Percentiles rank a stretch among this genome's conserved stretches.
These are phyloP conservation scores for Neoniphon sammara DNA, from an alignment of 2,797 vertebrate genomes.

Conservation along the genomic window DNA sequence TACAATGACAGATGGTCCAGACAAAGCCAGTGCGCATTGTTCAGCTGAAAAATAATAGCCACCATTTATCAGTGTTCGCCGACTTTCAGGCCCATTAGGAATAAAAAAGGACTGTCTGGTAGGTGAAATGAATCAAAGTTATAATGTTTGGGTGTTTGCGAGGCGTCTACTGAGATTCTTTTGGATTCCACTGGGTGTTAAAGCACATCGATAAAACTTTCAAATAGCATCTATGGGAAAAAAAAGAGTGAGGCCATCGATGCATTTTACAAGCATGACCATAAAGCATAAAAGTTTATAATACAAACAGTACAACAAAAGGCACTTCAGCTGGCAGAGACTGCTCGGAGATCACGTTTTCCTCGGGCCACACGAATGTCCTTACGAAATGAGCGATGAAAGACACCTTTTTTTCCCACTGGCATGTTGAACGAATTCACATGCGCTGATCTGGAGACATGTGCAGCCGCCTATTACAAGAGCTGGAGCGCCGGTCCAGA, in stretches of 20 bases:
- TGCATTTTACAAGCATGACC: background rate
- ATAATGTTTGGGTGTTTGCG: slow-evolving; percentile 37
- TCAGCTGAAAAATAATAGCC: slow-evolving; percentile 76
- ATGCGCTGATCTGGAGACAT: slow-evolving; percentile 49
- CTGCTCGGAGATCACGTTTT: slow-evolving; percentile 25
- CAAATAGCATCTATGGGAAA: slow-evolving; percentile 40
- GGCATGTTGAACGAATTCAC: slow-evolving; percentile 51
- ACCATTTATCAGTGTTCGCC: slow-evolving; percentile 70
- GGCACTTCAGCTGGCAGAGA: background rate
- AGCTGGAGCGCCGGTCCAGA: slow-evolving; percentile 21
- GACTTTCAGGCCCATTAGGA: slow-evolving; percentile 39
- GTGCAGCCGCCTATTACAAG: slow-evolving; percentile 37
- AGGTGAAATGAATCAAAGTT: slow-evolving; percentile 63
- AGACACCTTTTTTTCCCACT: slow-evolving; percentile 22
- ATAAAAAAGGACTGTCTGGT: slow-evolving; percentile 43
- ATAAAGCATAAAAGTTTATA: slow-evolving; percentile 45
- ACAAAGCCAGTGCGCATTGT: slow-evolving; percentile 80
- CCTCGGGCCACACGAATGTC: slow-evolving; percentile 13
- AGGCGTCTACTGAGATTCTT: slow-evolving; percentile 31
- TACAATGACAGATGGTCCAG: slow-evolving; percentile 79
- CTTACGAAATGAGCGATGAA: slow-evolving; percentile 35
- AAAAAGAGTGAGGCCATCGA: slow-evolving; percentile 33
- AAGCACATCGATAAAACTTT: slow-evolving; percentile 62
- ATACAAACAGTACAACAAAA: slow-evolving; percentile 15
- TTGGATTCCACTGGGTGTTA: slow-evolving; percentile 15